Base-by-base conservation (phyloP, 64 coral and sea anemone species). In the Acropora yongei region DNA sequence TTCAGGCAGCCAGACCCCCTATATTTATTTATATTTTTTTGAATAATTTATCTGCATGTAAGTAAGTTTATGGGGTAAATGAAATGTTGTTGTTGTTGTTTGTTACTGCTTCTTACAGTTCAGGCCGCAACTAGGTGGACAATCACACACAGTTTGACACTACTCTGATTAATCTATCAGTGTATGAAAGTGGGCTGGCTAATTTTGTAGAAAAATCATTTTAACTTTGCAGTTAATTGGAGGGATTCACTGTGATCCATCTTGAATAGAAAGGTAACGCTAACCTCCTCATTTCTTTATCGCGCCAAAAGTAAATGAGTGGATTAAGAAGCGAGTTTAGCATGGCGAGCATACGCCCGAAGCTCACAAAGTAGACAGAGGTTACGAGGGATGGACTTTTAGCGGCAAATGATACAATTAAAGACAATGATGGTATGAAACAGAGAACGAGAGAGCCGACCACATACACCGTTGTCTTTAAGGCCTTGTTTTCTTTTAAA, bases 281-380 rank as follows among this genome's bases (percentile, higher is more conserved):
- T 5, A 41, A 3, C 18, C 18, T 41, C 18, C 71, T 74, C 71
- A 74, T 74, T 40, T 74, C 19, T 39, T 40, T 74, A 41, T 74
- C 19, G 39, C 71, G 71, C 71, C 71, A 74, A 39, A n/a, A 74
- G 71, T 74, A 74, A 39, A 74, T 74, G 19, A 74, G 71, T 41
- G 71, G 71, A 74, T 74, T 74, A 40, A 74, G n/a, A 74, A 74
- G 71, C 3, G 71, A 74, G 10, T 74, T 74, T 74, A 74, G 41
- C 19, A n/a, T 41, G 3, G 40, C 71, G 10, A 74, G 6, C 3
- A 39, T 74, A 39, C 71, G 71, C 39, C 5, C 19, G 3, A 3
- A 41, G 19, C 2, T 5, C 10, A 6, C 17, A 74, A 74, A 41
- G n/a, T 6, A 41, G 39, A 41, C 19, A 20, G n/a, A n/a, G 39